Percentiles rank a stretch among this genome's conserved stretches.
phyloP scores from a whole-genome alignment of 2,113 vertebrate genomes.

The Triplophysa tibetana region DNA sequence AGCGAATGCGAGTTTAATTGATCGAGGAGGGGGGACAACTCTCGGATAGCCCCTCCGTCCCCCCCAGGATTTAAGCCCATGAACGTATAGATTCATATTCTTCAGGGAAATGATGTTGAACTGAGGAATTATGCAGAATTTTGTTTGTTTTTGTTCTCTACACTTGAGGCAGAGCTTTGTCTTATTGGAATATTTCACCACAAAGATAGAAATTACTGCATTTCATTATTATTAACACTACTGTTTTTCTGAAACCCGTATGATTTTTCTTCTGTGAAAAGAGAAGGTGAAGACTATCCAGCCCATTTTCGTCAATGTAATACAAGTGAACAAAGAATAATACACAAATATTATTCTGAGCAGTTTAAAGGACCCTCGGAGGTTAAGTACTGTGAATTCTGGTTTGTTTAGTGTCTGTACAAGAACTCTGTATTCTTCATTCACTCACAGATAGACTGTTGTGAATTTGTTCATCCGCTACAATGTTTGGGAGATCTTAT shows the following conservation, averaged over 20 bases:
- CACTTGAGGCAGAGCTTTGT: background rate
- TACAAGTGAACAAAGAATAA: too few species aligned
- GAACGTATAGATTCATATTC: too few species aligned
- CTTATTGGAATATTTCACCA: background rate
- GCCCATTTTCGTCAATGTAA: too few species aligned
- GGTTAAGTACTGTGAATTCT: conserved; percentile 50
- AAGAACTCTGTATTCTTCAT: background rate
- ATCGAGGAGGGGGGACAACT: too few species aligned
- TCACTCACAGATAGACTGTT: background rate
- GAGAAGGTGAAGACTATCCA: background rate
- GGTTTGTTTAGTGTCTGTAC: conserved; percentile 25
- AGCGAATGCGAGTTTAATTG: too few species aligned
- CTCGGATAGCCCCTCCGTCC: too few species aligned
- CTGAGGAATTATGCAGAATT: background rate
- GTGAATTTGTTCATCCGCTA: background rate
- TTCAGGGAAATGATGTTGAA: background rate
- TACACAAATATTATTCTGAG: background rate
- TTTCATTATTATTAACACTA: too few species aligned
- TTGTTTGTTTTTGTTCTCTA: background rate
- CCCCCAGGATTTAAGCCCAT: too few species aligned
- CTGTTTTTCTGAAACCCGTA: too few species aligned
- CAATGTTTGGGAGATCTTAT: background rate
- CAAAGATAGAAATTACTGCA: too few species aligned
- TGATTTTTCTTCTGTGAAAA: background rate
- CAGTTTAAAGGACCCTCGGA: conserved; percentile 39